Percentiles rank a stretch among this genome's conserved stretches.
These are phyloP conservation scores for Philereme transversata DNA, from an alignment of 2,888 invertebrate genomes.

Conservation along the genomic window DNA sequence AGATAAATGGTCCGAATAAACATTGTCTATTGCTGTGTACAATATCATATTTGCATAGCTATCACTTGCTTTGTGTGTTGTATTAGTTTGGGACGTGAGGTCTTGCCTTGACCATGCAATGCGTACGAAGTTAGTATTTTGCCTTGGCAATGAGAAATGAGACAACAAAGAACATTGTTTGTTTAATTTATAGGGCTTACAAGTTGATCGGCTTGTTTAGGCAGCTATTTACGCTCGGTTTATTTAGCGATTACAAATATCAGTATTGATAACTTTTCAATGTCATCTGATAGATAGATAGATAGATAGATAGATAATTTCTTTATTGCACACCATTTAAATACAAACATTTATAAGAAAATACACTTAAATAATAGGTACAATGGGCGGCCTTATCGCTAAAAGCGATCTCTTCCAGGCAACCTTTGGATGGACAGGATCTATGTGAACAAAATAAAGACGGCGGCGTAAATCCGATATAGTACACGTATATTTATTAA, in stretches of 20 bases:
- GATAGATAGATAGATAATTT: too few relatives aligned
- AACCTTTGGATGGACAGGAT: too few relatives aligned
- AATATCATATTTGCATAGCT: constrained; percentile 36
- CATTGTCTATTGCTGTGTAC: constrained; percentile 31
- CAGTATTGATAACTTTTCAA: background rate
- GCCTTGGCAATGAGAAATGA: constrained; percentile 27
- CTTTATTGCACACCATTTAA: too few relatives aligned
- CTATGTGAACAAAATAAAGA: too few relatives aligned
- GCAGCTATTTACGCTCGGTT: constrained; percentile 1
- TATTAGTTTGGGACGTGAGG: constrained; percentile 17
- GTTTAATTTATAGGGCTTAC: constrained; percentile 1
- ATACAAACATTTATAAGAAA: too few relatives aligned
- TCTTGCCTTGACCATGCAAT: constrained; percentile 22
- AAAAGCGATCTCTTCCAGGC: too few relatives aligned
- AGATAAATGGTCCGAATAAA: constrained; percentile 41
- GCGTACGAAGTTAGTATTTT: background rate
- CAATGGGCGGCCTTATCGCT: too few relatives aligned
- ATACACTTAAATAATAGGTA: too few relatives aligned
- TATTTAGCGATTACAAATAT: constrained; percentile 1
- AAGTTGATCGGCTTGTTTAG: constrained; percentile 5
- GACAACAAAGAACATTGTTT: constrained; percentile 26
- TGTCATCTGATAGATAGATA: background rate
- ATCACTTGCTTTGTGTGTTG: constrained; percentile 20
- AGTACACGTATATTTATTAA: too few relatives aligned
- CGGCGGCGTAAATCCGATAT: too few relatives aligned